Conservation (phyloP, 2,797 vertebrate species). For the Chiroxiphia lanceolata region DNA sequence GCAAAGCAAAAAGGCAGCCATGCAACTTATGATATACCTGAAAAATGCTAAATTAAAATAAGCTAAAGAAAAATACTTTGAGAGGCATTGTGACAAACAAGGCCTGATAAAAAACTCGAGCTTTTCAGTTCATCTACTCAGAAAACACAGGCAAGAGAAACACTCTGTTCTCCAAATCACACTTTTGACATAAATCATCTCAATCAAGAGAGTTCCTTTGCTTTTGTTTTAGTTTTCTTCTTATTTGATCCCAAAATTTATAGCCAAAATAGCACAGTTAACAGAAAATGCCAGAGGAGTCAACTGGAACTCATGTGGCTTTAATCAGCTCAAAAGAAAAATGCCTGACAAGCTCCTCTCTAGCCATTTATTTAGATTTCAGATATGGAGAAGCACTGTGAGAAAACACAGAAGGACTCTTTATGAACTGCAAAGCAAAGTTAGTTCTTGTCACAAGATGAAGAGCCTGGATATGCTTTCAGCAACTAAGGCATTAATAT, state of each 20-base stretch:
- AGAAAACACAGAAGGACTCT: slow-evolving; percentile 33
- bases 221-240: background rate
- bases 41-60: background rate
- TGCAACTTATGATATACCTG: background rate
- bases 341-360: background rate
- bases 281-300: background rate
- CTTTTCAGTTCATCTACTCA: background rate
- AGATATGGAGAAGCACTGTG: background rate
- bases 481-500: background rate
- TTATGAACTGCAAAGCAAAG: background rate
- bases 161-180: background rate
- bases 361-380: background rate
- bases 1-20: background rate
- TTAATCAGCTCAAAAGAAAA: slow-evolving; percentile 10
- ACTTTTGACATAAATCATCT: background rate
- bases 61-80: background rate
- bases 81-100: background rate
- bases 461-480: background rate
- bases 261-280: background rate
- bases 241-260: background rate
- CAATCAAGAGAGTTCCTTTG: background rate
- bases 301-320: slow-evolving; percentile 22
- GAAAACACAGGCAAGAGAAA: background rate
- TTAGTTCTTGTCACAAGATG: background rate
- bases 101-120: background rate